Conservation (phyloP, 2,113 vertebrate species). For the Rattus rattus region DNA sequence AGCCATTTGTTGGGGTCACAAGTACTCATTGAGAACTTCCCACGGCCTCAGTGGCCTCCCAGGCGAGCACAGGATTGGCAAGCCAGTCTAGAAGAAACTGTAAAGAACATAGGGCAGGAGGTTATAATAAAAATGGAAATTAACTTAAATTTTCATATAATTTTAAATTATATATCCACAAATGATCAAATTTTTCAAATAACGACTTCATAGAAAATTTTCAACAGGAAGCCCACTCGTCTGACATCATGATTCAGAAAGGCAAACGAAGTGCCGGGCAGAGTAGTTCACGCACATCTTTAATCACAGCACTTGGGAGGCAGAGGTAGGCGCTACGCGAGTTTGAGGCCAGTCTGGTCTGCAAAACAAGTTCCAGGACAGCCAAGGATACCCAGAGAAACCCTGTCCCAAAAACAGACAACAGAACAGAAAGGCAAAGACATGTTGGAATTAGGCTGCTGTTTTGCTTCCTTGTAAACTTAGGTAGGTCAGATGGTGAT, state of each 20-base stretch:
- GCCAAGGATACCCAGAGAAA: too few species aligned
- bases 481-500: neutral
- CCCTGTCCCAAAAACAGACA: too few species aligned
- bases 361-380: too few species aligned
- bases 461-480: neutral
- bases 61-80: neutral
- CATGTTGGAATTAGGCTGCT: neutral
- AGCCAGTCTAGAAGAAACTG: neutral
- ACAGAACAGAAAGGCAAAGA: neutral
- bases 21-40: neutral
- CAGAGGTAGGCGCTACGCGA: too few species aligned
- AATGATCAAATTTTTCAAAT: neutral
- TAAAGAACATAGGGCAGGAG: neutral
- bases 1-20: neutral
- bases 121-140: neutral
- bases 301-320: too few species aligned
- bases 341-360: too few species aligned
- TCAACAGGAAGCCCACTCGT: neutral
- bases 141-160: neutral
- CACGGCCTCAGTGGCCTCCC: neutral
- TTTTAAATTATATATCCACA: neutral
- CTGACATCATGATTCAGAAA: neutral
- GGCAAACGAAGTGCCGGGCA: neutral
- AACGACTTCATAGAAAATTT: neutral
- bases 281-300: too few species aligned